Conservation (phyloP, 2,113 vertebrate species). For the Notarius lentiginosus region DNA sequence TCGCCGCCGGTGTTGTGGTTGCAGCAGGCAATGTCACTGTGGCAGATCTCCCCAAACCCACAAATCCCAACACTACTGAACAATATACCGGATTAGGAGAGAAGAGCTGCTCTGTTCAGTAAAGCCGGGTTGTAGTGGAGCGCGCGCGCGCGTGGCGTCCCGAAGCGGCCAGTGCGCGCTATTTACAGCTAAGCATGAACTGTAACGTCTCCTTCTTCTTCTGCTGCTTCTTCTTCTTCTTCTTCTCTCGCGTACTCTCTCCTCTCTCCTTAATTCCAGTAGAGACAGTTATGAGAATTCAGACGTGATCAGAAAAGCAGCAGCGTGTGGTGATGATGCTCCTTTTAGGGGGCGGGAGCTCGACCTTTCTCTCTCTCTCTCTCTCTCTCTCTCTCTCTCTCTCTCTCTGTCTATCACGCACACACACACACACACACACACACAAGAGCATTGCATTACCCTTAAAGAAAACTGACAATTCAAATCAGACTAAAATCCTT, state of each 20-base stretch:
- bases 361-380: constrained; percentile 28
- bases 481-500: background rate
- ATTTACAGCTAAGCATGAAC: background rate
- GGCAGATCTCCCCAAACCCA: background rate
- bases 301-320: constrained; percentile 21
- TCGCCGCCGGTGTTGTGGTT: background rate
- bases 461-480: background rate
- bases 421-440: background rate
- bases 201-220: constrained; percentile 2
- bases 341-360: constrained; percentile 25
- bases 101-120: background rate
- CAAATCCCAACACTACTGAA: background rate
- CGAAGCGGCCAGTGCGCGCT: constrained; percentile 8
- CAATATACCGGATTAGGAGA: background rate
- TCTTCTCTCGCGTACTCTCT: background rate
- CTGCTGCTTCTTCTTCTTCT: background rate
- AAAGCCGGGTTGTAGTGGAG: background rate
- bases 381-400: background rate
- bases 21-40: constrained; percentile 19
- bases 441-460: background rate
- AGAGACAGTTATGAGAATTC: constrained; percentile 19
- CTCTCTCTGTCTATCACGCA: background rate
- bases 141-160: background rate
- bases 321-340: constrained; percentile 19
- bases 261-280: background rate